Conservation (phyloP, 2,888 invertebrate genomes). For the Alcis repandata region DNA sequence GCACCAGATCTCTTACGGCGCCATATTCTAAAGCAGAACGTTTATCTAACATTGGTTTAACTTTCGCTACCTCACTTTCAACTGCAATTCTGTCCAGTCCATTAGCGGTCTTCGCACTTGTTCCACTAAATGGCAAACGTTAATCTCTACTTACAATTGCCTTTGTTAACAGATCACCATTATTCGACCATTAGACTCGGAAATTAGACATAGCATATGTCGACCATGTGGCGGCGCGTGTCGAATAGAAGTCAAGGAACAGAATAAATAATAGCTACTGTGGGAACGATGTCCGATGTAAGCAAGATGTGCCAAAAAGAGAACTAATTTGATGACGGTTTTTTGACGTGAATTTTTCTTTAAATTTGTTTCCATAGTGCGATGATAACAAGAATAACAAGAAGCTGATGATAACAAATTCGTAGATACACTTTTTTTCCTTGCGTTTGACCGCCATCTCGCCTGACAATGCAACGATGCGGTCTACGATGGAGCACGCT, state of each 20-base stretch:
- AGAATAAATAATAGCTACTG: background rate
- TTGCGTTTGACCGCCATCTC: no score
- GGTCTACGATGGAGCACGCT: no score
- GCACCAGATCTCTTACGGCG: no score
- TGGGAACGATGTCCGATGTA: conserved; percentile 8
- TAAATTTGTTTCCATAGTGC: no score
- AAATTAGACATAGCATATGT: conserved; percentile 71
- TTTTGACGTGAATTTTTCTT: no score
- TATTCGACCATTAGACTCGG: conserved; percentile 62
- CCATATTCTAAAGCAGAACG: no score
- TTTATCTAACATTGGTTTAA: background rate
- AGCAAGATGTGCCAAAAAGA: no score
- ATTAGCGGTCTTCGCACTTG: conserved; percentile 39
- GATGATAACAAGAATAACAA: no score
- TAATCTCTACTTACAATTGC: conserved; percentile 46
- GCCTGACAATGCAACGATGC: no score
- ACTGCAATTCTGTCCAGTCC: conserved; percentile 1
- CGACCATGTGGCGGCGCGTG: conserved; percentile 70
- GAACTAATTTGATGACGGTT: no score
- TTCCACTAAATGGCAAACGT: conserved; percentile 31
- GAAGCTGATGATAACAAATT: no score
- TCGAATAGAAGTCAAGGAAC: conserved; percentile 1
- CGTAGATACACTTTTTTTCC: no score
- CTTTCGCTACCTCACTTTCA: background rate
- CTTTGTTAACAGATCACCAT: conserved; percentile 60